A percentile compares a stretch with the other conserved stretches of the same genome.
Evolutionary conservation across 2,888 invertebrate species (phyloP).

Genomic region (Tinea trinotella): DNA sequence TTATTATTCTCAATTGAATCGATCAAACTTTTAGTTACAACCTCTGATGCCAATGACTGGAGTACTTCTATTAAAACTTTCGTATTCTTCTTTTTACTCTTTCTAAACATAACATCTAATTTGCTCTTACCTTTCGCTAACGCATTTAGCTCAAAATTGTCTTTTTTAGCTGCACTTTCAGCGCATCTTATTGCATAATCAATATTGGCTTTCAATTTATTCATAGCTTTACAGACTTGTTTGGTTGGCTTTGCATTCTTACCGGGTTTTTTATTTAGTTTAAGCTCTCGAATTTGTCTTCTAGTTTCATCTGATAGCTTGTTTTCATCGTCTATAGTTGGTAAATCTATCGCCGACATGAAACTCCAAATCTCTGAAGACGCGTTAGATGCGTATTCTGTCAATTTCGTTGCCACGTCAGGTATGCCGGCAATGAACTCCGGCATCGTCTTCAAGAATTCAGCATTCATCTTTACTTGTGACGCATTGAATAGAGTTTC

Average conservation of each 20-base stretch:
- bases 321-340: conserved; percentile 50
- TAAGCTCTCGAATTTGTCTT: conserved; percentile 60
- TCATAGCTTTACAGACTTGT: conserved; percentile 8
- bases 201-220: no score
- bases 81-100: conserved; percentile 39
- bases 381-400: conserved; percentile 49
- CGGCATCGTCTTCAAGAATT: conserved; percentile 58
- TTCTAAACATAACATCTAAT: conserved; percentile 35
- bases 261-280: conserved; percentile 39
- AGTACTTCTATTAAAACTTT: conserved; percentile 51
- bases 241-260: no score
- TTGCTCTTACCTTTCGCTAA: conserved; percentile 36
- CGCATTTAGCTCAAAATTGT: no score
- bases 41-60: conserved; percentile 53
- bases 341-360: conserved; percentile 53
- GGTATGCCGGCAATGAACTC: conserved; percentile 62
- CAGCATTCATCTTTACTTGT: conserved; percentile 38
- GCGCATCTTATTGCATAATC: no score
- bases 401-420: conserved; percentile 49
- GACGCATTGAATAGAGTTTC: conserved; percentile 31
- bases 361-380: conserved; percentile 35
- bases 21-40: conserved; percentile 54
- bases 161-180: no score
- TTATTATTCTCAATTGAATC: conserved; percentile 53
- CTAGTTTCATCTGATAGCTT: conserved; percentile 61